A percentile compares a stretch with the other conserved stretches of the same genome.
Conservation (phyloP, 2,113 vertebrate genomes). For the Lepus americanus region DNA sequence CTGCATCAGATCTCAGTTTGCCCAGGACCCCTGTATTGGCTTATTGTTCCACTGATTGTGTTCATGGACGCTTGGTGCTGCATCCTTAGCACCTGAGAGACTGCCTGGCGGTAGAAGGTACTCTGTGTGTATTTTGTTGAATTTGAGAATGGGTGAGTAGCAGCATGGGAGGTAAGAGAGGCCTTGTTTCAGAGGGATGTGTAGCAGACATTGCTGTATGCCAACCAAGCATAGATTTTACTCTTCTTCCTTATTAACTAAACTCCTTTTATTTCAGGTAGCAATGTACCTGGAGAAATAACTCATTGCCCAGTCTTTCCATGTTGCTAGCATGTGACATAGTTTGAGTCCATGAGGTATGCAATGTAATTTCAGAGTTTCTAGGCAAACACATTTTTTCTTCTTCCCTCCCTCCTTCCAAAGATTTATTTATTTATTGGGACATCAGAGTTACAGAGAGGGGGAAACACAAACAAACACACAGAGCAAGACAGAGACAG, state of each 20-base stretch:
- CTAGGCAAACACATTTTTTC: neutral
- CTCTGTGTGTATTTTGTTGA: neutral
- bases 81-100: neutral
- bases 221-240: neutral
- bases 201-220: neutral
- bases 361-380: neutral
- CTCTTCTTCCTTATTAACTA: neutral
- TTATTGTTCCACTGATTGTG: neutral
- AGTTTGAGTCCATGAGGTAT: neutral
- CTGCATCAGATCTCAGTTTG: neutral
- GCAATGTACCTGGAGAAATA: neutral
- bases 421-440: no score
- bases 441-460: no score
- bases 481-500: no score
- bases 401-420: no score
- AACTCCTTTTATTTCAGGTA: neutral
- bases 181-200: neutral
- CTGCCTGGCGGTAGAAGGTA: neutral
- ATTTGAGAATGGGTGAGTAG: no score
- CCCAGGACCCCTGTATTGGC: neutral
- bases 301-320: neutral
- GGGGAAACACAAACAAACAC: no score
- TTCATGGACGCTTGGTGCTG: neutral
- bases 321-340: neutral
- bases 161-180: neutral